Conservation (phyloP, 1,140 invertebrate genomes). For the Drosophila pallidifrons region DNA sequence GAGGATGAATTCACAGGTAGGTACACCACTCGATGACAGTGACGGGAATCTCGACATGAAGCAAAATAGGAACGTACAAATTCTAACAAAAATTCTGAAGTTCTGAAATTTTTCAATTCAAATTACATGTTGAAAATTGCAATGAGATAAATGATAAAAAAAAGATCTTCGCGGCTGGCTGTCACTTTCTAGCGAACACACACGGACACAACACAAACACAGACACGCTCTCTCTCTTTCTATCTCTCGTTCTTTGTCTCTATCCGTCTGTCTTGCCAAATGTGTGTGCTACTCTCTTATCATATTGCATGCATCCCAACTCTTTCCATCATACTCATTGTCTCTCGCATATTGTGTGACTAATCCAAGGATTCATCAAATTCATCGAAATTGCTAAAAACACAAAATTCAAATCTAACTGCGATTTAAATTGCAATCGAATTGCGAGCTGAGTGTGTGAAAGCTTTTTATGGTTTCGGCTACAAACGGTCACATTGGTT, state of each 20-base stretch:
- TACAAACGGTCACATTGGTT: neutral
- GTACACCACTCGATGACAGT: constrained; percentile 87
- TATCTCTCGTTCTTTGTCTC: constrained; percentile 12
- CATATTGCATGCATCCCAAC: constrained; percentile 14
- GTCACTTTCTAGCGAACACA: constrained; percentile 40
- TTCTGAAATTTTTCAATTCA: constrained; percentile 5
- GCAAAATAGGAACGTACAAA: constrained; percentile 84
- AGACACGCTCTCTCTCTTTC: constrained; percentile 3
- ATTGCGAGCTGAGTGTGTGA: constrained; percentile 1
- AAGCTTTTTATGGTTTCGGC: neutral
- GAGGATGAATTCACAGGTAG: constrained; percentile 99
- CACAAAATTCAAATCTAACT: neutral
- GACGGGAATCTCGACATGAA: constrained; percentile 84
- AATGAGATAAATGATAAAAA: neutral
- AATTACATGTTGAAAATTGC: constrained; percentile 5
- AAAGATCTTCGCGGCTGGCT: constrained; percentile 43
- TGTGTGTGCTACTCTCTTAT: neutral
- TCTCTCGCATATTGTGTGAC: constrained; percentile 26
- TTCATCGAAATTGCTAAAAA: neutral
- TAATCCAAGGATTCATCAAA: neutral
- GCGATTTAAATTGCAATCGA: neutral
- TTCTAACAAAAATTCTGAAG: constrained; percentile 57
- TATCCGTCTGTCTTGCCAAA: neutral
- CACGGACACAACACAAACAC: constrained; percentile 33
- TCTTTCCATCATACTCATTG: constrained; percentile 8